phyloP scores from a whole-genome alignment of 1,140 invertebrate genomes.

The Listronotus bonariensis region DNA sequence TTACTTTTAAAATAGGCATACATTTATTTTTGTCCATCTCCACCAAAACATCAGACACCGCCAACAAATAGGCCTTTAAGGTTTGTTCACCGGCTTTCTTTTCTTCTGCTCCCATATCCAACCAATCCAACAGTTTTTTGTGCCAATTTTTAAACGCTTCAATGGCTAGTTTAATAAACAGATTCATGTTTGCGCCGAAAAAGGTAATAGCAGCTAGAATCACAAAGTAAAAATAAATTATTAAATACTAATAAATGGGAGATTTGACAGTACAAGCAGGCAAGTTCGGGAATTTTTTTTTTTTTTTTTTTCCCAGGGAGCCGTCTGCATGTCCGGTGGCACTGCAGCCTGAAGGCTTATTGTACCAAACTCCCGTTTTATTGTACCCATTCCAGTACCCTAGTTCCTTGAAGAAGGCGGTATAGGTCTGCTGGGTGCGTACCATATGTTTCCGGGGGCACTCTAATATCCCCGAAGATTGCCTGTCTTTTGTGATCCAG shows the following conservation, averaged over 20 bases:
- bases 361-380: too few species aligned
- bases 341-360: too few species aligned
- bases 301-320: too few species aligned
- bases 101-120: constrained; percentile 34
- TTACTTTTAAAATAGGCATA: constrained; percentile 46
- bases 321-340: too few species aligned
- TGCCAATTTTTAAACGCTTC: constrained; percentile 43
- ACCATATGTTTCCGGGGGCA: too few species aligned
- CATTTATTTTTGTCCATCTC: constrained; percentile 24
- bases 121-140: constrained; percentile 38
- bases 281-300: too few species aligned
- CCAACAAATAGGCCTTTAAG: constrained; percentile 51
- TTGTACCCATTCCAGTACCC: too few species aligned
- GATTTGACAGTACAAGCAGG: too few species aligned
- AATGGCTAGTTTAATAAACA: constrained; percentile 39
- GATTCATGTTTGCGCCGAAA: constrained; percentile 36
- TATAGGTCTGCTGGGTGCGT: too few species aligned
- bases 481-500: too few species aligned
- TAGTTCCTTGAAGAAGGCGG: too few species aligned
- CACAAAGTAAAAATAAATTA: constrained; percentile 13
- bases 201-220: constrained; percentile 43
- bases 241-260: not conserved
- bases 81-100: constrained; percentile 42
- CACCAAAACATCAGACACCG: constrained; percentile 43
- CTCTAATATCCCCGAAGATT: too few species aligned